Evolutionary conservation across 1,140 invertebrate genomes (phyloP), one percentile per base, ranked within the genome.

Genomic region (Heliothis subflexa): DNA sequence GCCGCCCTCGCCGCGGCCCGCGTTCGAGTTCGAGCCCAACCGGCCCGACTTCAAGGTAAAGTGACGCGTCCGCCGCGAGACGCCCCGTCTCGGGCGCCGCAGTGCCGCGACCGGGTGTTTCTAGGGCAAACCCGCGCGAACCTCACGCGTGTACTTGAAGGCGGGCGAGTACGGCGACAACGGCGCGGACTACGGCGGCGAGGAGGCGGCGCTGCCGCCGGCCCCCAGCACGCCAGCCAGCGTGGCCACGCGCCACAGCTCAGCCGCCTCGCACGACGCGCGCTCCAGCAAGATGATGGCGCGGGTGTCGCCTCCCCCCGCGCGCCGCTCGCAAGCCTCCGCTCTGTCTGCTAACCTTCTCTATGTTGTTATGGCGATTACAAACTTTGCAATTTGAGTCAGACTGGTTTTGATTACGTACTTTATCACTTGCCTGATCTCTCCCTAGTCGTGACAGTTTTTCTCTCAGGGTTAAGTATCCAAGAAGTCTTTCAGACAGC

Each of bases 141-240:
- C 47, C 70, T 72, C 68, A 72, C 70, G 78, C 70, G 61, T 55
- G 70, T 78, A 11, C 52, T 74, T 64, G 57, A 62, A 91, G 89
- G 88, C 86, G 76, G 89, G 89, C 81, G 89, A 91, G 84, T 91
- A 91, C 83, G 89, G 88, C 54, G 89, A 91, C 85, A 89, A 89
- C 82, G 88, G 83, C 72, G 86, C 83, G 16, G 87, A 89, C 13
- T 90, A 89, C 83, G 87, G 81, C 73, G 86, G 78, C n/a, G 86
- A 84, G 21, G 86, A 86, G 77, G 16, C 55, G 33, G 47, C 79
- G 77, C 49, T 54, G 59, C 5, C 72, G 75, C 45, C 10, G 78
- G 50, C 18, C 77, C n/a, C 52, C 78, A 49, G 28, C 54, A 14
- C 75, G 12, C 61, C 25, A 10, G 12, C 54, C 13, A 14, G 18